Base-by-base conservation (phyloP, 2,888 invertebrate species). In the Heteromurus nitidus region DNA sequence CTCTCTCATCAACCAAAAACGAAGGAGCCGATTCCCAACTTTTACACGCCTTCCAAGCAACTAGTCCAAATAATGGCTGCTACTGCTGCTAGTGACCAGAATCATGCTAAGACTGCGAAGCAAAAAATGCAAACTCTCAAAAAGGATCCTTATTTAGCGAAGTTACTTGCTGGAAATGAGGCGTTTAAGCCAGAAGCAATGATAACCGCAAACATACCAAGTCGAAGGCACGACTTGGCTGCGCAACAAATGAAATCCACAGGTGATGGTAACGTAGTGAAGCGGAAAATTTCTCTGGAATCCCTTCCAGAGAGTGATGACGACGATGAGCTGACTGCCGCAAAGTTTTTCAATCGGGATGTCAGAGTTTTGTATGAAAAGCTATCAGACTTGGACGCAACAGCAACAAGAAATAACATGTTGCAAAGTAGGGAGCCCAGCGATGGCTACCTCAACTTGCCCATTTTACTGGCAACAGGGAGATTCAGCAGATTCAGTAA, bases 101-200 rank as follows among this genome's bases (percentile, higher is more conserved):
- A n/a, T n/a, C n/a, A n/a, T n/a, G n/a, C n/a, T n/a, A n/a, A n/a
- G n/a, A n/a, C n/a, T n/a, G n/a, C n/a, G n/a, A n/a, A n/a, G n/a
- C n/a, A n/a, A n/a, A n/a, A n/a, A n/a, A n/a, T n/a, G n/a, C n/a
- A n/a, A 1, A 3, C 26, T 13, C 62, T 76, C 16, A 42, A 60
- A 47, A 68, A 76, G 22, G 76, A 76, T 31, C 76, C 76, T 11
- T 76, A 69, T 18, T 28, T 76, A n/a, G 1, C 76, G 22, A 76
- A 76, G 20, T 24, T 76, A 3, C 69, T 76, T 5, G 60, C 58
- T 18, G 76, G 69, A 62, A 76, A 60, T 22, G 50, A 76, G 20
- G 31, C 42, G 44, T 76, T 76, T 47, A 44, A 44, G 26, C 76
- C 76, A 3, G 76, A 76, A 69, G 44, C 24, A 2, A 76, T 76